A percentile compares a stretch with the other conserved stretches of the same genome.
phyloP scores from a whole-genome alignment of 2,888 invertebrate species.

The Ecliptopera silaceata region DNA sequence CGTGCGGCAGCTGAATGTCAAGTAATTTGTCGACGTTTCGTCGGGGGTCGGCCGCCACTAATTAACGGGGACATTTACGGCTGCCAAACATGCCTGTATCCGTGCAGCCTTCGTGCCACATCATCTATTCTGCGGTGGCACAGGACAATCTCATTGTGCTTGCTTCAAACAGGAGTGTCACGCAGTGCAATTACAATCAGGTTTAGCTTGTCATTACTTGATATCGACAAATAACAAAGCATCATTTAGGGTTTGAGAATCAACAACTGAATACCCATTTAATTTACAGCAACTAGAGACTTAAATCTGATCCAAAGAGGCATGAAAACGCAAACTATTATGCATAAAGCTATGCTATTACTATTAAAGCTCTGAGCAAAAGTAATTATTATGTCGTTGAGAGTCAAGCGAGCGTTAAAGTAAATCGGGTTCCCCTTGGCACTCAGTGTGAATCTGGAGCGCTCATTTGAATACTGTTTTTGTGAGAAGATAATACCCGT shows the following conservation, averaged over 20 bases:
- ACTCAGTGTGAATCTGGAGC: constrained; percentile 31
- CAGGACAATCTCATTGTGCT: constrained; percentile 42
- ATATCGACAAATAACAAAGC: constrained; percentile 1
- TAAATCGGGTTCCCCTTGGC: constrained; percentile 55
- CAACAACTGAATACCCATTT: not conserved
- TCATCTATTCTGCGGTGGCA: constrained; percentile 39
- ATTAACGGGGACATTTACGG: constrained; percentile 74
- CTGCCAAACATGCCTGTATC: constrained; percentile 68
- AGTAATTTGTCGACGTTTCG: constrained; percentile 71
- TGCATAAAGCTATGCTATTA: no score
- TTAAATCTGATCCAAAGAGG: constrained; percentile 15
- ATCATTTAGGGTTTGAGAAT: constrained; percentile 2
- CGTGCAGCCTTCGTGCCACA: constrained; percentile 46
- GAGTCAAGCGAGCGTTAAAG: constrained; percentile 59
- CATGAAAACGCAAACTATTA: constrained; percentile 34
- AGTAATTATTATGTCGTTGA: constrained; percentile 57
- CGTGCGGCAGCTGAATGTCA: constrained; percentile 59
- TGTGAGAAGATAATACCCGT: constrained; percentile 27
- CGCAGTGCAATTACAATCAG: constrained; percentile 39
- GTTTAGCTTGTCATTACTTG: constrained; percentile 17
- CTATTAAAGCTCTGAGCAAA: constrained; percentile 39
- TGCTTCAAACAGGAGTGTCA: constrained; percentile 37
- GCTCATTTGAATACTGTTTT: constrained; percentile 31
- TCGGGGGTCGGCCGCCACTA: constrained; percentile 68
- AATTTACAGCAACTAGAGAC: constrained; percentile 5